phyloP scores from a whole-genome alignment of 2,888 invertebrate genomes.

The Carabus problematicus region DNA sequence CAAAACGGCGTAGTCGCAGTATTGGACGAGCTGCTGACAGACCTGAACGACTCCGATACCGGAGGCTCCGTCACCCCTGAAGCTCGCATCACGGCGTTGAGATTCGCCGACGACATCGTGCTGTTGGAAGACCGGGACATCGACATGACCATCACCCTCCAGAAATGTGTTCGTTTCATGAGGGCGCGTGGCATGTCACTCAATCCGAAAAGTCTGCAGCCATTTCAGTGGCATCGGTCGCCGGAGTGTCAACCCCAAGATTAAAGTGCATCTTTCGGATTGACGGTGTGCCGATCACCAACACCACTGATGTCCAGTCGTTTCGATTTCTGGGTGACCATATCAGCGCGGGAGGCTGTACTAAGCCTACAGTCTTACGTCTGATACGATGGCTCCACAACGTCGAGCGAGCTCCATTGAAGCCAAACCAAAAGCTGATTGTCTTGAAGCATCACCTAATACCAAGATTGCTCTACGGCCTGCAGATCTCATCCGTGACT shows the following conservation, averaged over 20 bases:
- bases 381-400: neutral
- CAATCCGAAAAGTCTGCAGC: slow-evolving; percentile 29
- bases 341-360: neutral
- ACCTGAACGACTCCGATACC: neutral
- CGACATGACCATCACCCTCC: slow-evolving; percentile 11
- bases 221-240: slow-evolving; percentile 21
- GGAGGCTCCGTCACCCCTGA: neutral
- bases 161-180: neutral
- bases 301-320: neutral
- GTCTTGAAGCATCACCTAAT: slow-evolving; percentile 9
- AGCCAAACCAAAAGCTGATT: neutral
- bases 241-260: slow-evolving; percentile 21
- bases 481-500: slow-evolving; percentile 36
- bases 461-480: neutral
- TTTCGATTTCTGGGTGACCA: no score
- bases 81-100: neutral
- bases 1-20: no score
- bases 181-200: neutral
- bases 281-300: neutral
- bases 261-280: neutral
- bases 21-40: neutral
- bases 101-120: slow-evolving; percentile 37
- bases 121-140: slow-evolving; percentile 11
- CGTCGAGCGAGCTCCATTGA: no score
- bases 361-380: neutral